Evolutionary conservation across 37 sponge, comb jelly and placozoan species (phyloP), one percentile per base, ranked within the genome.

Genomic region (Beroe forskalii): DNA sequence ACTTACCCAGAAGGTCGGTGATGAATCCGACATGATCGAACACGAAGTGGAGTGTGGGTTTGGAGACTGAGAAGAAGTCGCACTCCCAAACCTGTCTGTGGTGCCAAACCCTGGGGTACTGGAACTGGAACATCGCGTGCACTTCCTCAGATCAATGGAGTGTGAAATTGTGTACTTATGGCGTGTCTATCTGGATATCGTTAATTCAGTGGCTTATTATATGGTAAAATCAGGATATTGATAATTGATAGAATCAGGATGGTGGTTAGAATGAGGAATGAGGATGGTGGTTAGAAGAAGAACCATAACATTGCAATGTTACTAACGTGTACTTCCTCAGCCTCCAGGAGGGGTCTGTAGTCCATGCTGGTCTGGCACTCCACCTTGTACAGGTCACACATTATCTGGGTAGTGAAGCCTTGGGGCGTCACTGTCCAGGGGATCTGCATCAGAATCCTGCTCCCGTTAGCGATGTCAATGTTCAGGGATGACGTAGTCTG

Each of bases 241-340:
- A n/a, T n/a, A n/a, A n/a, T n/a, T n/a, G n/a, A n/a, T n/a, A n/a
- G n/a, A n/a, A n/a, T n/a, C n/a, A n/a, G n/a, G n/a, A n/a, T n/a
- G n/a, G n/a, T n/a, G n/a, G n/a, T n/a, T n/a, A n/a, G n/a, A n/a
- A n/a, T n/a, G n/a, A n/a, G n/a, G n/a, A n/a, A n/a, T n/a, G n/a
- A n/a, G n/a, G n/a, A n/a, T n/a, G n/a, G n/a, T n/a, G n/a, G n/a
- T n/a, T n/a, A n/a, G n/a, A n/a, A n/a, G n/a, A n/a, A n/a, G n/a
- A n/a, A n/a, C n/a, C n/a, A n/a, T n/a, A n/a, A n/a, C n/a, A n/a
- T n/a, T n/a, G n/a, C n/a, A n/a, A n/a, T n/a, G n/a, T 48, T 22
- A 80, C 86, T 44, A 1, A 80, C 86, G 55, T 80, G 86, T 19
- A 80, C 55, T 44, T 80, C 86, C 40, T 80, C 55, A 44, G 86